Conservation (phyloP, 2,113 vertebrate species). For the Periophthalmus modestus region DNA sequence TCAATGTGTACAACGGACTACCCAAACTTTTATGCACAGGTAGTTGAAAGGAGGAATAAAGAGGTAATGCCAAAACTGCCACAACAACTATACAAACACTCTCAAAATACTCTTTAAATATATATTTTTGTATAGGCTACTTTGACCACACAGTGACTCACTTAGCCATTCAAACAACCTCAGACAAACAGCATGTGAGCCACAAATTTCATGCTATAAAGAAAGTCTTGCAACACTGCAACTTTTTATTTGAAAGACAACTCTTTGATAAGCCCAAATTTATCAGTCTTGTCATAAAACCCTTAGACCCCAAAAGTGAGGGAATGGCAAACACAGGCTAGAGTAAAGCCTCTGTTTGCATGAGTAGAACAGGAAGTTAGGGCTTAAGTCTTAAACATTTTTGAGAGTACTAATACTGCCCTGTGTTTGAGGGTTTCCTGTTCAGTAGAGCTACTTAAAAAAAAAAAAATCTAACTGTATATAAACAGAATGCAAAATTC, state of each 20-base stretch:
- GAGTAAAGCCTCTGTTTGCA: constrained; percentile 2
- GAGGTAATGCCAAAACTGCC: not conserved
- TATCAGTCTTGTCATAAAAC: not conserved
- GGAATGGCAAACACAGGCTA: not conserved
- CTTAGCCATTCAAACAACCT: not conserved
- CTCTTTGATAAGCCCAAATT: not conserved
- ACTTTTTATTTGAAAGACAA: not conserved
- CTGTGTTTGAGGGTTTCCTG: not conserved
- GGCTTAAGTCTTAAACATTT: not conserved
- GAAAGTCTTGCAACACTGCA: not conserved
- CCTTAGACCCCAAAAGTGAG: too few relatives aligned
- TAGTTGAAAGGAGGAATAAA: not conserved
- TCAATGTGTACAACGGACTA: not conserved
- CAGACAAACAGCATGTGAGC: not conserved
- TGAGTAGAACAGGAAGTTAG: constrained; percentile 7
- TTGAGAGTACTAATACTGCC: not conserved
- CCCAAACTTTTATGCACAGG: not conserved
- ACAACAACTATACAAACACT: not conserved
- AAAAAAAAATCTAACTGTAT: not conserved
- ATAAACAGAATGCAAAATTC: too few relatives aligned
- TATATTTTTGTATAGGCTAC: not conserved
- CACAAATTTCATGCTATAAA: not conserved
- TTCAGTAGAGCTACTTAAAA: not conserved
- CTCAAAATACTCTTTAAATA: not conserved
- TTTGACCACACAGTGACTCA: constrained; percentile 1